Evolutionary conservation across 2,113 vertebrate genomes (phyloP).

Genomic region (Chlamydotis undulata): DNA sequence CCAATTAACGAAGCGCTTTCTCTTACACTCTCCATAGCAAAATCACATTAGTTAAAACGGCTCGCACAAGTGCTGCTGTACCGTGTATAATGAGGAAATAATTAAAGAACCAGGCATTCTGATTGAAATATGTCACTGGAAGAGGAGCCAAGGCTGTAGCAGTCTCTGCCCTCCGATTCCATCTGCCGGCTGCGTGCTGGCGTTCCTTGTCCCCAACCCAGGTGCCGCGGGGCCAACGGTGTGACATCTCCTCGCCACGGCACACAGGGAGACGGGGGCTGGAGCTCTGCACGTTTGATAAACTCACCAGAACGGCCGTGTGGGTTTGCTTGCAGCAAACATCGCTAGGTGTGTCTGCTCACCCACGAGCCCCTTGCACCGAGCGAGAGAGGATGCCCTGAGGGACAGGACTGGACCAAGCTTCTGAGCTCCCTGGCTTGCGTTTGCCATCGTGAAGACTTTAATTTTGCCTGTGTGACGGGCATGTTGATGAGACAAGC

Average conservation of each 20-base stretch:
- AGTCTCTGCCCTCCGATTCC: not conserved
- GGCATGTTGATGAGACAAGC: not conserved
- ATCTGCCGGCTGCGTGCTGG: not conserved
- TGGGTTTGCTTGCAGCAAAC: not conserved
- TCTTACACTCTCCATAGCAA: not conserved
- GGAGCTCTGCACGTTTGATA: not conserved
- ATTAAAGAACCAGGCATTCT: not conserved
- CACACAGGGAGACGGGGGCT: rapidly evolving
- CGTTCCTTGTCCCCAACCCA: not conserved
- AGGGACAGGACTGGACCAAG: not conserved
- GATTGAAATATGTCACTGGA: not conserved
- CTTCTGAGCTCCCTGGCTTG: not conserved
- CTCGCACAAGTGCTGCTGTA: not conserved
- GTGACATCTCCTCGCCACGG: rapidly evolving
- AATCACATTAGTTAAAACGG: not conserved
- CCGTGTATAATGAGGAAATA: not conserved
- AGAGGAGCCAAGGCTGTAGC: not conserved
- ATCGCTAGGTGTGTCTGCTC: rapidly evolving
- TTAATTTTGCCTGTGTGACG: not conserved
- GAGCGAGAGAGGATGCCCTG: not conserved
- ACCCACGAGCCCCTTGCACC: not conserved
- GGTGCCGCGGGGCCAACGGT: rapidly evolving
- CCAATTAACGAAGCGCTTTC: not conserved
- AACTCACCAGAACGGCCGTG: not conserved
- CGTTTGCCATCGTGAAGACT: not conserved